Evolutionary conservation across 2,113 vertebrate genomes (phyloP), one percentile per base, ranked within the genome.

Genomic region (Muntiacus reevesi): DNA sequence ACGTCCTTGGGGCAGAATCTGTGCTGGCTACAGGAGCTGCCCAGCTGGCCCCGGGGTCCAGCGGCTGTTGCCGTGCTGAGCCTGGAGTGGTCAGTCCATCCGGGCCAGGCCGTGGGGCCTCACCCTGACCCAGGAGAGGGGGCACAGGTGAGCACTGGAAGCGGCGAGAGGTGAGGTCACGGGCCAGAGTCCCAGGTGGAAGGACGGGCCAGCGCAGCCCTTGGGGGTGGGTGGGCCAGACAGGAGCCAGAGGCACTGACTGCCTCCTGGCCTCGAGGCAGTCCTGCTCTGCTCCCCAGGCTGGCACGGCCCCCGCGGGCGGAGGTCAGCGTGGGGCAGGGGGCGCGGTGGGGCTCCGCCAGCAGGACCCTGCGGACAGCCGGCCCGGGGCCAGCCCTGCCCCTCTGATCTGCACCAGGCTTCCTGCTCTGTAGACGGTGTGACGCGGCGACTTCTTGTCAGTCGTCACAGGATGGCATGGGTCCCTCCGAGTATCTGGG

Each of bases 1-100:
- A 2, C 0, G 0, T 17, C 47, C n/a, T 30, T 5, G 0, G 7
- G 10, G 14, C 52, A n/a, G 79, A 13, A 6, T 25, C 76, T 5
- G 11, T 1, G 2, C 0, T 0, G 36, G 23, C 43, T 59, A 15
- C 10, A 4, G 57, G 36, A 9, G 45, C 15, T 1, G 50, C n/a
- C 55, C 40, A 15, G 74, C 9, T n/a, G 74, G n/a, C 8, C 40
- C 40, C 21, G 2, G 3, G 9, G 33, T 12, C 50, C 13, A 10
- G 88, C 2, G 0, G 54, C 28, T 10, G 43, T 8, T 55, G 25
- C 71, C 2, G 2, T 17, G 59, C 85, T 33, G 50, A 14, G n/a
- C 52, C 28, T 21, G 87, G 52, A 12, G 12, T 1, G 8, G 8
- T 1, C 8, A 50, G 89, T 1, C 30, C 16, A 1, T 23, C 14